Conservation (phyloP, 2,113 vertebrate genomes). For the Neopipo cinnamomea region DNA sequence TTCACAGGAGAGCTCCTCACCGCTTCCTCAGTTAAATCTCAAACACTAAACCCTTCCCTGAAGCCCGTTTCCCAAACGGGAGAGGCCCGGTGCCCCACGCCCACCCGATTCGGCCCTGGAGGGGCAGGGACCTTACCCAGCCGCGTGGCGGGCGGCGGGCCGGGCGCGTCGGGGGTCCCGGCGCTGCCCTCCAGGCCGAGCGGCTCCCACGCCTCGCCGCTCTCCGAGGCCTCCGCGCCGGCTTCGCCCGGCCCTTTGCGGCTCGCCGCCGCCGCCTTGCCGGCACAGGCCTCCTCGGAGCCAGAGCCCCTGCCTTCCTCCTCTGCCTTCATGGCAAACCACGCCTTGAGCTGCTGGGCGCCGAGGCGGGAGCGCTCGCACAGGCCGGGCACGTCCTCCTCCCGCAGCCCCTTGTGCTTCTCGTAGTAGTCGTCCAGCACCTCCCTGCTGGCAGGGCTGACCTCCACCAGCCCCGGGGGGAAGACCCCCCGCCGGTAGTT, state of each 20-base stretch:
- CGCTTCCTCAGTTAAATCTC: not conserved
- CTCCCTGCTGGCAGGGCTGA: slow-evolving; percentile 59
- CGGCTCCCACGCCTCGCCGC: slow-evolving; percentile 68
- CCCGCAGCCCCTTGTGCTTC: slow-evolving; percentile 76
- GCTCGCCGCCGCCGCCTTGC: not conserved
- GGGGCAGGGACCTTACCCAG: slow-evolving; percentile 66
- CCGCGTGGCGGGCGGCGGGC: slow-evolving; percentile 29
- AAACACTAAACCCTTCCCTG: not conserved
- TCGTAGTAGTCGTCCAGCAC: slow-evolving; percentile 83
- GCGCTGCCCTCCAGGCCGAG: slow-evolving; percentile 35
- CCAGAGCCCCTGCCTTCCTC: slow-evolving; percentile 53
- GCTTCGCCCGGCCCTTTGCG: slow-evolving; percentile 23
- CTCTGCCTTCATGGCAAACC: slow-evolving; percentile 80
- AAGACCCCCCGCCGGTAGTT: slow-evolving; percentile 82
- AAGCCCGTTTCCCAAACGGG: not conserved
- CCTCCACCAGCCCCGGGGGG: slow-evolving; percentile 77
- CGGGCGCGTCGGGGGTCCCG: slow-evolving; percentile 15
- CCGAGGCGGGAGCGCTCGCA: slow-evolving; percentile 80
- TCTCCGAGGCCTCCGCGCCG: slow-evolving; percentile 61
- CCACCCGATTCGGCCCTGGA: not conserved
- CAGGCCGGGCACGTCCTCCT: slow-evolving; percentile 82
- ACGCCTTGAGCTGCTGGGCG: slow-evolving; percentile 83
- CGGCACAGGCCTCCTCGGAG: slow-evolving; percentile 25
- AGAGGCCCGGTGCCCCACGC: fast-evolving
- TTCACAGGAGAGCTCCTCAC: not conserved